Evolutionary conservation across 2,888 invertebrate species (phyloP), one percentile per base, ranked within the genome.

Genomic region (Pedicia rivosa): DNA sequence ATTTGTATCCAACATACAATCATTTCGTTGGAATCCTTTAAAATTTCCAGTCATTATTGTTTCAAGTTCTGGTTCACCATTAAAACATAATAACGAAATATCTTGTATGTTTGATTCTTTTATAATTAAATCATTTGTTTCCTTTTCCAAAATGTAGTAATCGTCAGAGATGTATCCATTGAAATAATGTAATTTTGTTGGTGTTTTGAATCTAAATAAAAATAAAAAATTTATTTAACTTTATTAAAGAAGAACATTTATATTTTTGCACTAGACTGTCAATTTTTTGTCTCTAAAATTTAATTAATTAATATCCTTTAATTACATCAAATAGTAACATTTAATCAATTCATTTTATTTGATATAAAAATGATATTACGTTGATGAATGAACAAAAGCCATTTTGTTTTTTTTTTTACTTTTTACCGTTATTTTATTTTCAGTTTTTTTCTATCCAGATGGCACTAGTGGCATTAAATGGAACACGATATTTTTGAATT

Each of bases 31-130:
- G 1, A 49, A 41, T 1, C 37, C 14, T 9, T 39, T 29, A 32
- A 49, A 48, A 2, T 64, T 60, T 36, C 57, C 54, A 12, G 59
- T 56, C 69, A 78, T 73, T 29, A 78, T 47, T 10, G 59, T 59
- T 34, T 72, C 70, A 46, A 79, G 57, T 47, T 75, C 74, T 1
- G 66, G 65, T 51, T 78, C 78, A 1, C 72, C 73, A 40, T 62
- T 60, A 25, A 74, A 58, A 52, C 77, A 78, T n/a, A 61, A 19
- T 10, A 39, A 28, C 15, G 37, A 20, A 6, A 39, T 42, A 9
- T 25, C 29, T n/a, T 44, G 40, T 31, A 47, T 45, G 8, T 20
- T 42, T 28, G 30, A 10, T 38, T 43, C 34, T 15, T 36, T 25
- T 15, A 24, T 8, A 14, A 31, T n/a, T 0, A 19, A 3, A 3